A percentile compares a stretch with the other conserved stretches of the same genome.
phyloP scores from a whole-genome alignment of 2,888 invertebrate genomes.

The Oxystoma pomonae region DNA sequence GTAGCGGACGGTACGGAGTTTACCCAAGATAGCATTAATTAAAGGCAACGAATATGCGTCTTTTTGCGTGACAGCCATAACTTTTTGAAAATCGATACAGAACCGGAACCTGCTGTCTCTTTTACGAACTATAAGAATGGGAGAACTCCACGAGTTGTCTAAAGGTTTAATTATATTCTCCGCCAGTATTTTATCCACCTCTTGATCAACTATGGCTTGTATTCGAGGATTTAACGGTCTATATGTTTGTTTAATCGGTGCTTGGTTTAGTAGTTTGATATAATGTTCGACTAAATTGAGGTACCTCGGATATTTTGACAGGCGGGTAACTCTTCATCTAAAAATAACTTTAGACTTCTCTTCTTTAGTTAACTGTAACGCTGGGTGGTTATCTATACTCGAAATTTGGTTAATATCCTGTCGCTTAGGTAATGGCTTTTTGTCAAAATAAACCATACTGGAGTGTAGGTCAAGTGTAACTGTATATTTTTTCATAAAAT shows the following conservation, averaged over 20 bases:
- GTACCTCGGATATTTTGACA: too few relatives aligned
- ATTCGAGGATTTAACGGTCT: conserved; percentile 12
- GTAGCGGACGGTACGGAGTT: conserved; percentile 30
- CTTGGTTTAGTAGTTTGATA: conserved; percentile 4
- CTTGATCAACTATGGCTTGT: conserved; percentile 13
- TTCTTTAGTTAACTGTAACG: too few relatives aligned
- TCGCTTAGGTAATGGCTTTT: too few relatives aligned
- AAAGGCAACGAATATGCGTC: conserved; percentile 36
- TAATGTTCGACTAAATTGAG: conserved; percentile 9
- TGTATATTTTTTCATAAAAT: too few relatives aligned
- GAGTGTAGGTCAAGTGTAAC: too few relatives aligned
- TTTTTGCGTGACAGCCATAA: conserved; percentile 33
- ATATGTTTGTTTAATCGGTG: conserved; percentile 17
- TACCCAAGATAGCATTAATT: conserved; percentile 32
- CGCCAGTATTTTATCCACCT: conserved; percentile 18
- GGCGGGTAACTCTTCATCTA: too few relatives aligned
- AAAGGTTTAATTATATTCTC: conserved; percentile 19
- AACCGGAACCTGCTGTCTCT: conserved; percentile 28
- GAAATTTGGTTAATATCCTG: too few relatives aligned
- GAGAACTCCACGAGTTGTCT: conserved; percentile 18
- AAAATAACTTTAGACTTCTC: too few relatives aligned
- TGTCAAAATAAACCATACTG: too few relatives aligned
- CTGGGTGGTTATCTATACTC: too few relatives aligned
- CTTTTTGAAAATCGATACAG: conserved; percentile 33
- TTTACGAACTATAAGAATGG: conserved; percentile 15